Percentiles rank a stretch among this genome's conserved stretches.
Evolutionary conservation across 2,888 invertebrate genomes (phyloP).

Genomic region (Lutraria lutraria): DNA sequence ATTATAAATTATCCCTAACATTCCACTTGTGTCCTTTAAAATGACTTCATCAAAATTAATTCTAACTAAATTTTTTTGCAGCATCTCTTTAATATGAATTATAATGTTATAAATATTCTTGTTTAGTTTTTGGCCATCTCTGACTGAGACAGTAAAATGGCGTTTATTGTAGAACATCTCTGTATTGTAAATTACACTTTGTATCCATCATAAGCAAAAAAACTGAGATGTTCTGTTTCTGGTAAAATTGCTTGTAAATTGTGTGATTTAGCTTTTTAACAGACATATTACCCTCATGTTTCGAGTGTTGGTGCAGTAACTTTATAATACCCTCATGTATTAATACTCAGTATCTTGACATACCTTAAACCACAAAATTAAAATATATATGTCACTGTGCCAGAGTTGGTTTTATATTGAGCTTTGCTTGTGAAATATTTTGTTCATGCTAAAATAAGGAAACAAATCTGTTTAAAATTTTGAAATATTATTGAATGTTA

Average conservation of each 20-base stretch:
- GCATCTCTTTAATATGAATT: no score
- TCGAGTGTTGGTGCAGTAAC: neutral
- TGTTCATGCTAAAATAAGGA: neutral
- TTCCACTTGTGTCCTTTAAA: no score
- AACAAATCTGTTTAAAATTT: neutral
- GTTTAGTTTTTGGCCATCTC: no score
- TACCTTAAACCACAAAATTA: neutral
- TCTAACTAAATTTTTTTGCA: no score
- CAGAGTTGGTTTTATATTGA: neutral
- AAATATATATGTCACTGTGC: slow-evolving; percentile 2
- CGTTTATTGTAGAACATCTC: no score
- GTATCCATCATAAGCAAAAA: no score
- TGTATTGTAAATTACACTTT: no score
- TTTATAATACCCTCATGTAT: neutral
- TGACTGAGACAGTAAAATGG: no score
- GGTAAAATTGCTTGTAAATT: neutral
- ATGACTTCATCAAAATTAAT: no score
- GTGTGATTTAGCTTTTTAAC: neutral
- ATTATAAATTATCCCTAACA: no score
- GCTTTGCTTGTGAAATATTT: no score
- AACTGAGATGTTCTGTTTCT: neutral
- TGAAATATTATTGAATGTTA: neutral
- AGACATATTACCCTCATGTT: neutral
- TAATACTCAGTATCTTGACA: neutral
- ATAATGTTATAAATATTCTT: no score